A percentile compares a stretch with the other conserved stretches of the same genome.
Conservation (phyloP, 2,113 vertebrate genomes). For the Peucedramus taeniatus region DNA sequence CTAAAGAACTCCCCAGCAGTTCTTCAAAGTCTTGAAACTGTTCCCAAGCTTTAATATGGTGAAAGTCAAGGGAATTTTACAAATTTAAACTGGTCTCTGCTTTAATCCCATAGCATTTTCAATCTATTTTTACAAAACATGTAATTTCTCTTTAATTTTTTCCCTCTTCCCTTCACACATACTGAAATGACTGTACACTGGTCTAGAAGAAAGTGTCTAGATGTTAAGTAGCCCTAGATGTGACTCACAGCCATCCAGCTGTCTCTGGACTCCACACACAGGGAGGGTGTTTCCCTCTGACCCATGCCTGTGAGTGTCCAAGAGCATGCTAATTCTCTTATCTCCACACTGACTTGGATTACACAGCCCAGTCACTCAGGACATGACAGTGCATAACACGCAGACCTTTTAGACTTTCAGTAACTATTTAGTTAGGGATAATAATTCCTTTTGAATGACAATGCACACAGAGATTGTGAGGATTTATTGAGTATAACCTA, state of each 20-base stretch:
- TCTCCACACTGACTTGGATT: neutral
- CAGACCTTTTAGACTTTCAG: conserved; percentile 10
- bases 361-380: neutral
- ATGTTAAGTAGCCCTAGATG: neutral
- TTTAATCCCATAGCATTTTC: neutral
- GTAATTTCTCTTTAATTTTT: neutral
- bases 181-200: neutral
- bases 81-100: neutral
- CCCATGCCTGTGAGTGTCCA: neutral
- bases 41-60: neutral
- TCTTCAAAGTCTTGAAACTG: neutral
- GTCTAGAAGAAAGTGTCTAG: neutral
- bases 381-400: neutral
- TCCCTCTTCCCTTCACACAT: neutral
- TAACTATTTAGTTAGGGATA: conserved; percentile 2
- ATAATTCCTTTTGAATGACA: conserved; percentile 48
- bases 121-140: neutral
- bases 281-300: neutral
- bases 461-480: neutral
- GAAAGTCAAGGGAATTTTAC: neutral
- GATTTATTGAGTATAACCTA: conserved; percentile 15
- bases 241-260: neutral
- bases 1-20: neutral
- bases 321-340: neutral
- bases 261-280: neutral